phyloP scores from a whole-genome alignment of 2,113 vertebrate genomes.

The Sula dactylatra region DNA sequence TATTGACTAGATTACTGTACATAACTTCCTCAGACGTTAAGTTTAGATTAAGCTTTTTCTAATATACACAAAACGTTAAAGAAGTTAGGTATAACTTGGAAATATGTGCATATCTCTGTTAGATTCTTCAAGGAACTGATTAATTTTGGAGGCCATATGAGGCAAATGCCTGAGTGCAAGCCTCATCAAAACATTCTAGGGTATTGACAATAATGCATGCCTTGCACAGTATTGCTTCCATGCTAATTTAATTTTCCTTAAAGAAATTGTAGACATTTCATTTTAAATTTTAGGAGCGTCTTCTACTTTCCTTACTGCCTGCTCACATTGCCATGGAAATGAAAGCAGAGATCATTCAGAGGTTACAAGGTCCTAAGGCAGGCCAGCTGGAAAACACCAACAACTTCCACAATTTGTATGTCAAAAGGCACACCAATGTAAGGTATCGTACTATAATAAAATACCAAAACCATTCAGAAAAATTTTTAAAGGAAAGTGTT shows the following conservation, averaged over 20 bases:
- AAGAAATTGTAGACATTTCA: background rate
- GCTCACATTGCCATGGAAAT: slow-evolving; percentile 97
- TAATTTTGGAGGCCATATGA: background rate
- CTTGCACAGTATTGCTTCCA: background rate
- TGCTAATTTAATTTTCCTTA: background rate
- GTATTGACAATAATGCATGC: background rate
- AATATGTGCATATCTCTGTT: background rate
- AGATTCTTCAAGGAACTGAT: background rate
- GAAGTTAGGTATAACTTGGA: background rate
- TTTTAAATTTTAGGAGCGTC: slow-evolving; percentile 83
- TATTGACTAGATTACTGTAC: background rate
- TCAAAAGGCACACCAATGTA: slow-evolving; percentile 95
- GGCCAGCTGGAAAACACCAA: slow-evolving; percentile 96
- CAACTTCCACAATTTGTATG: slow-evolving; percentile 98
- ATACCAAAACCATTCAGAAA: background rate
- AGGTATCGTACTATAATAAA: slow-evolving; percentile 72
- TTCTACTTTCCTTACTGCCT: slow-evolving; percentile 91
- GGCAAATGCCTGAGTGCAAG: background rate
- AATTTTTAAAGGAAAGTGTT: background rate
- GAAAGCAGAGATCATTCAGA: slow-evolving; percentile 98
- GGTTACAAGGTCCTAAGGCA: slow-evolving; percentile 93
- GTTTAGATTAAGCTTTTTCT: background rate
- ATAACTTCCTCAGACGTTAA: background rate
- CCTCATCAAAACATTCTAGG: background rate
- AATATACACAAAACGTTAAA: background rate